These are phyloP conservation scores for Nautilus pompilius DNA, from an alignment of 1,140 invertebrate genomes.

Conservation along the genomic window DNA sequence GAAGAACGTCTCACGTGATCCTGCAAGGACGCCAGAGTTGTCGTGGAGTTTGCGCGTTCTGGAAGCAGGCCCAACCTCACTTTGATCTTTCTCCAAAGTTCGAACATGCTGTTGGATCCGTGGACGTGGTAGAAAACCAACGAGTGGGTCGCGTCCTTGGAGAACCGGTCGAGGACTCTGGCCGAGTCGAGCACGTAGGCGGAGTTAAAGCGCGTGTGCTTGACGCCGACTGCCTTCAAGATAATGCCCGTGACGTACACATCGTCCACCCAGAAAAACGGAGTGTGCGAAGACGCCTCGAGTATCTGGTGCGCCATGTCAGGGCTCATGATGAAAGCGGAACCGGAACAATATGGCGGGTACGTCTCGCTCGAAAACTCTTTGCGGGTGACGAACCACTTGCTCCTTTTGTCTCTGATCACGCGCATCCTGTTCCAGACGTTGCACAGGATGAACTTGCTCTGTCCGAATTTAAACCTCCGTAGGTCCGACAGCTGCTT, in stretches of 20 bases:
- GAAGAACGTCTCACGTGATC: too few relatives aligned
- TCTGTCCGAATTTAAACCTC: conserved; percentile 6
- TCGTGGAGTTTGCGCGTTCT: too few relatives aligned
- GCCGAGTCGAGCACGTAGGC: conserved; percentile 30
- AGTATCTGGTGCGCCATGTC: conserved; percentile 49
- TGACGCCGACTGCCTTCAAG: conserved; percentile 23
- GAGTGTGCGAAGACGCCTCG: conserved; percentile 30
- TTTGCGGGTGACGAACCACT: conserved; percentile 54
- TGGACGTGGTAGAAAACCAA: conserved; percentile 30
- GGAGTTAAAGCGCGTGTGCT: conserved; percentile 26
- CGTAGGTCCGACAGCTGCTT: conserved; percentile 60
- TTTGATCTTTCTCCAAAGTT: conserved; percentile 25
- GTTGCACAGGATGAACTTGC: conserved; percentile 38
- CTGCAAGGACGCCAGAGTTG: too few relatives aligned
- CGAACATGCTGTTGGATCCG: conserved; percentile 24
- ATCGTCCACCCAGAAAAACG: conserved; percentile 56
- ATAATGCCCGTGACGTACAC: conserved; percentile 54
- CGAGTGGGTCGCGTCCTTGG: conserved; percentile 17
- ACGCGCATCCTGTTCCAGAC: conserved; percentile 44
- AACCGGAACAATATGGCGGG: conserved; percentile 56
- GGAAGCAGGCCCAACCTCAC: background rate
- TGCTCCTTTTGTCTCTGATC: conserved; percentile 48
- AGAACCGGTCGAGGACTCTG: conserved; percentile 21
- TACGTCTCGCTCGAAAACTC: conserved; percentile 52
- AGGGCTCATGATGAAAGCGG: conserved; percentile 50